These are phyloP conservation scores for Tetropium fuscum DNA, from an alignment of 2,888 invertebrate species.

Conservation along the genomic window DNA sequence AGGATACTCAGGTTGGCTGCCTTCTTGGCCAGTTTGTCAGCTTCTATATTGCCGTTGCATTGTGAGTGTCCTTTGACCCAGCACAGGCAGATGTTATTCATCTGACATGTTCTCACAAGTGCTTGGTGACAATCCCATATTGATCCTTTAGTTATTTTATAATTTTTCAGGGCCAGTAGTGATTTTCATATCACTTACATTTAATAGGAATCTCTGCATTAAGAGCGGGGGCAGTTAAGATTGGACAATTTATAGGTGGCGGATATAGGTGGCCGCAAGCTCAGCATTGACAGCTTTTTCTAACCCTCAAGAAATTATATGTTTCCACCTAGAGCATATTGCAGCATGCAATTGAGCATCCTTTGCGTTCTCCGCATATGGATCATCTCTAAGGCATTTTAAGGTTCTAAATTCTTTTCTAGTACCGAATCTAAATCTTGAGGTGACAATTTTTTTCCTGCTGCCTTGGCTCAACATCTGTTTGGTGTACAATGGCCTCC, in stretches of 20 bases:
- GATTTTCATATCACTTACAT: not conserved
- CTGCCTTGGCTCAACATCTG: too few species aligned
- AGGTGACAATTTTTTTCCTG: not conserved
- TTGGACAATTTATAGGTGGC: not conserved
- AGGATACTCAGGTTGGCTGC: too few species aligned
- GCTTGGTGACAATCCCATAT: too few species aligned
- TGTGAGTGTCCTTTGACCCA: too few species aligned
- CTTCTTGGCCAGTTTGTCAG: too few species aligned
- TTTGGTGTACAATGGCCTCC: too few species aligned
- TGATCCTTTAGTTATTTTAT: not conserved
- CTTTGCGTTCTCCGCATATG: not conserved
- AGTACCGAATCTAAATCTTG: not conserved
- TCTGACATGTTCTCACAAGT: too few species aligned
- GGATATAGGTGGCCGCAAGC: slow-evolving; percentile 6
- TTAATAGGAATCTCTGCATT: not conserved
- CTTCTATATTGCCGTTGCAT: too few species aligned
- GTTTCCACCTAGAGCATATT: slow-evolving; percentile 3
- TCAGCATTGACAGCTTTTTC: not conserved
- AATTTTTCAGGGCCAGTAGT: not conserved
- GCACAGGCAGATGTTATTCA: too few species aligned
- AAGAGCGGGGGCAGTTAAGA: not conserved
- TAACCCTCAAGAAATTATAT: not conserved
- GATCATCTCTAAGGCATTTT: not conserved
- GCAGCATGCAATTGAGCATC: not conserved
- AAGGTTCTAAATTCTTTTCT: not conserved